These are phyloP conservation scores for Gymnothorax javanicus DNA, from an alignment of 2,797 vertebrate genomes.

Conservation along the genomic window DNA sequence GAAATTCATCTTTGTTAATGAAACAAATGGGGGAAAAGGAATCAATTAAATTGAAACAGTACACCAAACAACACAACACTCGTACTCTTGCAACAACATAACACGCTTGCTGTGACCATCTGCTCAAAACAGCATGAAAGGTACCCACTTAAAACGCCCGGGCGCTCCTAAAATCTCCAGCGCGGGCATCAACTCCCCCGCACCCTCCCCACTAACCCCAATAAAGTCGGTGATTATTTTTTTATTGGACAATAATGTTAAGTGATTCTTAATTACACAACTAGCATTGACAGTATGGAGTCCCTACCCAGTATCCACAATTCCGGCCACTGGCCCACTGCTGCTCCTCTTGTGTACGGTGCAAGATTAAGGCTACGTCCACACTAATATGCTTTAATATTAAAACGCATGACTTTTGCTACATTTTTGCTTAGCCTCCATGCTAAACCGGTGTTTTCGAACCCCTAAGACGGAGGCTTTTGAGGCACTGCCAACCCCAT, in stretches of 20 bases:
- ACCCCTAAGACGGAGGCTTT: no score
- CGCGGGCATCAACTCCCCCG: no score
- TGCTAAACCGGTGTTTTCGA: no score
- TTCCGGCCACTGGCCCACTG: neutral
- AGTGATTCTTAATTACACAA: constrained; percentile 12
- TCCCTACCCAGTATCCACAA: neutral
- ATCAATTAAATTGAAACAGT: neutral
- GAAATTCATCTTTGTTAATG: neutral
- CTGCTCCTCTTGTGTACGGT: neutral
- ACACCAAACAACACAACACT: neutral
- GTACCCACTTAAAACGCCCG: neutral
- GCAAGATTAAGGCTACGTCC: constrained; percentile 2
- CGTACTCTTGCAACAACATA: neutral
- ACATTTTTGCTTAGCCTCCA: no score
- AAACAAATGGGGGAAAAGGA: neutral
- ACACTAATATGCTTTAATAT: no score
- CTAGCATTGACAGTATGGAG: neutral
- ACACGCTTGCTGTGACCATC: constrained; percentile 17
- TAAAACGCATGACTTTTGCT: no score
- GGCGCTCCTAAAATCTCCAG: neutral
- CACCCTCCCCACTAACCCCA: neutral
- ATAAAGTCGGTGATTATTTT: neutral
- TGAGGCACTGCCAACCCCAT: no score
- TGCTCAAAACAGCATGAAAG: constrained; percentile 9
- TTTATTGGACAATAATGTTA: constrained; percentile 1